Evolutionary conservation across 2,888 invertebrate species (phyloP), one percentile per base, ranked within the genome.

Genomic region (Ormyrus nitidulus): DNA sequence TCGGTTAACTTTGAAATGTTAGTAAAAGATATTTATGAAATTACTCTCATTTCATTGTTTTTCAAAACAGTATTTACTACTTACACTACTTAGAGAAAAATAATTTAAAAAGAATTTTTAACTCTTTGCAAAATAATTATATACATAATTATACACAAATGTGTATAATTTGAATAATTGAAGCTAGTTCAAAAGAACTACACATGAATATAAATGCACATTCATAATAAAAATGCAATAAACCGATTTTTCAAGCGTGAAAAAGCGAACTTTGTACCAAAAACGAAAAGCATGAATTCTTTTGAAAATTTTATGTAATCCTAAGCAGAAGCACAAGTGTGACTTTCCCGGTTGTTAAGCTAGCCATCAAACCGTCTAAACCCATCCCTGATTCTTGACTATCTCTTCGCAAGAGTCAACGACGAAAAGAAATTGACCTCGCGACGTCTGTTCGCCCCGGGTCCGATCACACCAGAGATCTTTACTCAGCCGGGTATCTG

Each of bases 401-500:
- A 81, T 71, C 81, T 77, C 19, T 58, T 81, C 51, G 70, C 59
- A 71, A 49, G 65, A 66, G 71, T 74, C 74, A 79, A 74, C 58
- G 75, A 73, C 65, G 79, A 74, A 81, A 79, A 74, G 61, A 79
- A 77, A 79, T 81, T 79, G 77, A 81, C 61, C 70, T 77, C 59
- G 66, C 64, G 66, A 53, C 66, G 65, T 11, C 71, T 71, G 49
- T 62, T 78, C 46, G 66, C 13, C 5, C 19, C 58, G 58, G 62
- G 62, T 61, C 64, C 58, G 10, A 74, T 54, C 2, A 56, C 34
- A 68, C 73, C 53, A 8, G 58, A 11, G 13, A 49, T 48, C 76
- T 71, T 78, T 69, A 81, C 84, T 89, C 87, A 89, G 86, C 88
- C 88, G 77, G 88, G 85, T 81, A 89, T 87, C 65, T 88, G 87